Percentiles rank a stretch among this genome's conserved stretches.
Evolutionary conservation across 37 sponge, comb jelly and placozoan species (phyloP).

Genomic region (Diacarnus erythraeanus): DNA sequence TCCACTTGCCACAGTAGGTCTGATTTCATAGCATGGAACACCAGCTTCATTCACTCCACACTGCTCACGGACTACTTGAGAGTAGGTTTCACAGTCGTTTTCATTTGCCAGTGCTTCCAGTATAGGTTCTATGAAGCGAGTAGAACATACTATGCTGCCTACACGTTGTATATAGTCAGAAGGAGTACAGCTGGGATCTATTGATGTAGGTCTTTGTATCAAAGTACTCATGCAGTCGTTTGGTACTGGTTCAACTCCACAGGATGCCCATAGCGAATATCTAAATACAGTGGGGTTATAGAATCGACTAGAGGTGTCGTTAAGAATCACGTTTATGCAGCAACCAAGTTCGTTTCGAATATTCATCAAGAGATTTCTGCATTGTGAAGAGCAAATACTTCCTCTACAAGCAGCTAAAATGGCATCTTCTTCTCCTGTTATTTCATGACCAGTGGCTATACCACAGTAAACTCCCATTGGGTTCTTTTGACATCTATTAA

Average conservation of each 20-base stretch:
- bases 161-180: neutral
- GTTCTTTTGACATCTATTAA: neutral
- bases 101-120: neutral
- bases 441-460: neutral
- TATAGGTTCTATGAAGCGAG: neutral
- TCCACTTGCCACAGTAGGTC: too few species aligned
- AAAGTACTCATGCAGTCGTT: neutral
- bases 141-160: neutral
- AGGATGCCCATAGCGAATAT: neutral
- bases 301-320: neutral
- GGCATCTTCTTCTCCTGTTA: neutral
- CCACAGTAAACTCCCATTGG: neutral
- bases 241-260: neutral
- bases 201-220: neutral
- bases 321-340: neutral
- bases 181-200: neutral
- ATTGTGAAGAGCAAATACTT: neutral
- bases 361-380: neutral
- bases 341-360: neutral
- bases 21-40: too few species aligned
- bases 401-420: neutral
- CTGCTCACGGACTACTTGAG: neutral
- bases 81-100: neutral
- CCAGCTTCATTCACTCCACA: neutral
- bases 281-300: neutral